phyloP scores from a whole-genome alignment of 1,140 invertebrate species.

The Plectus sambesii region DNA sequence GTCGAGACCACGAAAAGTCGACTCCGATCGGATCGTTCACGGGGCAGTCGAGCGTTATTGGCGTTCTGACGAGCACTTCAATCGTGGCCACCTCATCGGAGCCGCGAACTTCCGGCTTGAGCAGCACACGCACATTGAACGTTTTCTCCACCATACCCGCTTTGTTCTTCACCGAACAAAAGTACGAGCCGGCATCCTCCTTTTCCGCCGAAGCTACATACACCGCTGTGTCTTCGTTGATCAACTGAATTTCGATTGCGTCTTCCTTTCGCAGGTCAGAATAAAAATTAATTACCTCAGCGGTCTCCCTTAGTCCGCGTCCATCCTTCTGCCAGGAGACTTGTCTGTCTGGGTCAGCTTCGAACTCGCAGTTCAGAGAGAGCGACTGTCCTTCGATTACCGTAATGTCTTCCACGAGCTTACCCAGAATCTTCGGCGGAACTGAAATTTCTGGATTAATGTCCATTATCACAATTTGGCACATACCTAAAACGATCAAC shows the following conservation, averaged over 20 bases:
- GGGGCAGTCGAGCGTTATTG: constrained; percentile 27
- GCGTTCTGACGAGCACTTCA: constrained; percentile 15
- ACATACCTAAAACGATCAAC: constrained; percentile 48
- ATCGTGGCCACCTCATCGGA: constrained; percentile 9
- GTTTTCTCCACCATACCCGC: constrained; percentile 35
- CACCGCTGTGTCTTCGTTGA: constrained; percentile 16
- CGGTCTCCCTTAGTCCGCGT: constrained; percentile 5
- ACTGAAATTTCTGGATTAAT: constrained; percentile 60
- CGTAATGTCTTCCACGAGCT: constrained; percentile 56
- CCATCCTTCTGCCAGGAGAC: constrained; percentile 33
- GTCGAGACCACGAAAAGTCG: constrained; percentile 11
- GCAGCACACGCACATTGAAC: constrained; percentile 31
- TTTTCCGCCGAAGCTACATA: constrained; percentile 11
- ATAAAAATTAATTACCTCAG: constrained; percentile 1
- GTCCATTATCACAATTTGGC: constrained; percentile 52
- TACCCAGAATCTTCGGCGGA: constrained; percentile 30
- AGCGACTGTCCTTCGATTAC: constrained; percentile 56
- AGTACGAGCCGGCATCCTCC: constrained; percentile 25
- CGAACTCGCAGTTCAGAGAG: constrained; percentile 44
- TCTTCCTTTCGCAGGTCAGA: constrained; percentile 17
- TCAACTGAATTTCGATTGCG: constrained; percentile 18
- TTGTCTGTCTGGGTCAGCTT: constrained; percentile 26
- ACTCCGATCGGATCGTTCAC: constrained; percentile 13
- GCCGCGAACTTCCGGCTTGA: constrained; percentile 18
- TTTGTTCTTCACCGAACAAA: constrained; percentile 24